Conservation (phyloP, 2,113 vertebrate species). For the Mirza zaza region DNA sequence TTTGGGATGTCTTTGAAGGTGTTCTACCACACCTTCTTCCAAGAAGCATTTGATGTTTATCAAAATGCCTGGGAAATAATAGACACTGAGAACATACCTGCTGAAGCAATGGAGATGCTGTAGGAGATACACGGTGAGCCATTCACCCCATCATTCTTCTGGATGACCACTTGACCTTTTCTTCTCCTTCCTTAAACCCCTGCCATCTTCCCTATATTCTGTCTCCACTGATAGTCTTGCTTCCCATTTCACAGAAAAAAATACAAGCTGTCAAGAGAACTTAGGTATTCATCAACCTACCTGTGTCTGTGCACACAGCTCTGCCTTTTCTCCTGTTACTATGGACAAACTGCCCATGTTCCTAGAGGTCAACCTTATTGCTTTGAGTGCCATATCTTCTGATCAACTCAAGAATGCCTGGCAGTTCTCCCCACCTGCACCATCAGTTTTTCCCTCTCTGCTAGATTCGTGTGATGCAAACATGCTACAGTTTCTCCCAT, state of each 20-base stretch:
- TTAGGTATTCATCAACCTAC: neutral
- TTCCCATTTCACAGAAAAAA: neutral
- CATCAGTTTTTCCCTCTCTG: neutral
- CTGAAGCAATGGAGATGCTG: neutral
- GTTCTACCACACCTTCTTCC: neutral
- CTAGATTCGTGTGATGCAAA: neutral
- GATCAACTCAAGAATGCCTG: neutral
- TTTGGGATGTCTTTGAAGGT: neutral
- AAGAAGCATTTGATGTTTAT: slow-evolving; percentile 12
- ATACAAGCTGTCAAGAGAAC: neutral
- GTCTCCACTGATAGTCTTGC: neutral
- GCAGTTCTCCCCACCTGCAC: neutral
- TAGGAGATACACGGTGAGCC: neutral
- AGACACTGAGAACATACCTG: neutral
- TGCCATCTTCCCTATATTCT: neutral
- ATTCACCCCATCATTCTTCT: neutral
- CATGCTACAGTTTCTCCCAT: neutral
- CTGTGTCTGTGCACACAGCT: neutral
- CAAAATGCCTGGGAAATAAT: neutral
- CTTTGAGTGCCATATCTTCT: neutral
- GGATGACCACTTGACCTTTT: neutral
- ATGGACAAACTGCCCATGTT: neutral
- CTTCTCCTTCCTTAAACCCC: neutral
- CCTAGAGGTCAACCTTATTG: neutral
- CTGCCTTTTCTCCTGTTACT: neutral